Percentiles rank a stretch among this genome's conserved stretches.
Evolutionary conservation across 2,113 vertebrate species (phyloP).

Genomic region (Myiozetetes cayanensis): DNA sequence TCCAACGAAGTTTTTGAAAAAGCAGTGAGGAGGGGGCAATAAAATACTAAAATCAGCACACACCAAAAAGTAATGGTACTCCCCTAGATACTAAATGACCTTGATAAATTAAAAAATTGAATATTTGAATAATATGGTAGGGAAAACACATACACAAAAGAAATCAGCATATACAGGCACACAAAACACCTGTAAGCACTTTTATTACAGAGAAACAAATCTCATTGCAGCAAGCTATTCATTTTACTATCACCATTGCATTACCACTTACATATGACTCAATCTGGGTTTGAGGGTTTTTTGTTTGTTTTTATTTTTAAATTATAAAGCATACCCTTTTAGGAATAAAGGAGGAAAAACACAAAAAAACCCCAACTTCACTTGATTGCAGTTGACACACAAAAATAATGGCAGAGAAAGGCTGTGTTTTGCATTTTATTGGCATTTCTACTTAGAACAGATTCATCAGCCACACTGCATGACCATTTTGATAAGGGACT

Average conservation of each 20-base stretch:
- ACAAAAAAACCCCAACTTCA: neutral
- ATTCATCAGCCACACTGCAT: neutral
- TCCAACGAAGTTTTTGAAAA: neutral
- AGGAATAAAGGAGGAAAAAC: neutral
- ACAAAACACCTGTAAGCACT: neutral
- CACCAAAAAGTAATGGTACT: neutral
- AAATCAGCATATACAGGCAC: neutral
- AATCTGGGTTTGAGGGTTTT: neutral
- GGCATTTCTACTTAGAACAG: neutral
- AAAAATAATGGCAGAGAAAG: neutral
- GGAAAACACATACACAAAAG: neutral
- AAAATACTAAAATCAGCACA: neutral
- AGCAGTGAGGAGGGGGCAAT: neutral
- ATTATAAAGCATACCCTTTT: neutral
- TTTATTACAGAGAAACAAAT: neutral
- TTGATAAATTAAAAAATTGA: neutral
- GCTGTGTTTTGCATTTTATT: neutral
- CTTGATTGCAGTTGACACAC: neutral
- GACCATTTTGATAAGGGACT: neutral
- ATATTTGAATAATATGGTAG: neutral
- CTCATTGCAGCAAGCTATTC: neutral
- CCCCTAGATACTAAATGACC: neutral
- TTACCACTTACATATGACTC: neutral
- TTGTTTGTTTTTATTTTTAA: neutral
- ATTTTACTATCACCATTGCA: neutral